Evolutionary conservation across 2,888 invertebrate genomes (phyloP), one percentile per base, ranked within the genome.

Genomic region (Prosopocoilus inquinatus): DNA sequence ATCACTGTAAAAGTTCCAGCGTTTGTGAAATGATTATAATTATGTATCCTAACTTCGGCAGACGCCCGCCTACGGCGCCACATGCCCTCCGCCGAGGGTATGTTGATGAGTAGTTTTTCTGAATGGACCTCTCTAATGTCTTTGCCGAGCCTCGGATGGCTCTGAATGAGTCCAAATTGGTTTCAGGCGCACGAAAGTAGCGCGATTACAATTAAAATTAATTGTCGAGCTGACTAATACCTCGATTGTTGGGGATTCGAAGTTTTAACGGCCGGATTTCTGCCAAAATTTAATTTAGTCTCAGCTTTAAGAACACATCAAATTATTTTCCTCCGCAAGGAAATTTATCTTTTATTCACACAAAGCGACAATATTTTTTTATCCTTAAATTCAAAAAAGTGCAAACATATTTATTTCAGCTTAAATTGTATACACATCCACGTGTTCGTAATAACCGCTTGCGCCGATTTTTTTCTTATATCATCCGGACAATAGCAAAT

Each of bases 61-160:
- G 73, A 65, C 70, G 73, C 67, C 72, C 73, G 74, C 73, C 74
- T 71, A 70, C 71, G 74, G 74, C 75, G 74, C 75, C 73, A 69
- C 62, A 66, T 67, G 65, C 67, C 64, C 58, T 57, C 59, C 53
- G 50, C 49, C 54, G 28, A 9, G 38, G 59, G 55, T 52, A 55
- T 53, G 55, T 50, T 50, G 48, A 58, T 46, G 58, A 50, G 58
- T 45, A 49, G 53, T 53, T 53, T 53, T 57, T 53, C 57, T 57
- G 57, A 57, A 57, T 57, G 57, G 57, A 53, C 47, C 51, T 50
- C 53, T 43, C 44, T 49, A 49, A 49, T 45, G 49, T 50, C 53
- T 53, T 53, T 49, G 16, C 39, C 57, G 39, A 32, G 34, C 13
- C 33, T 47, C 57, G 46, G 34, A 45, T 53, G 50, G 52, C 49